A percentile compares a stretch with the other conserved stretches of the same genome.
Conservation (phyloP, 37 sponge, comb jelly and placozoan genomes). For the Petrosia ficiformis region DNA sequence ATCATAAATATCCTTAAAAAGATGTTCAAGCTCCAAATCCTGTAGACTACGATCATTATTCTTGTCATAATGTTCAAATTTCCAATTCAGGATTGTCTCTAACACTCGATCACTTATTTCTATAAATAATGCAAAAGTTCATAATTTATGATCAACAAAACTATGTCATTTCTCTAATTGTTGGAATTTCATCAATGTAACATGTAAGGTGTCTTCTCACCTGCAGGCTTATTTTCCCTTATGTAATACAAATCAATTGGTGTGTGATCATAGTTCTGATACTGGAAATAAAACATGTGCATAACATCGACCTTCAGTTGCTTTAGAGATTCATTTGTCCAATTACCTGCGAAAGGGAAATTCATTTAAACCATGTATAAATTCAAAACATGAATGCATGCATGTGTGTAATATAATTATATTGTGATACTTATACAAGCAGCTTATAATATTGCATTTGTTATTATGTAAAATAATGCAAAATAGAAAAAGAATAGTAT, state of each 20-base stretch:
- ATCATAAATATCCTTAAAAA: neutral
- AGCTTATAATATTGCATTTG: too few species aligned
- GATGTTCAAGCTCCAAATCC: neutral
- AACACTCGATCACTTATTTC: too few species aligned
- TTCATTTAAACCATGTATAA: too few species aligned
- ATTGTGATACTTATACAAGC: too few species aligned
- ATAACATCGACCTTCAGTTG: neutral
- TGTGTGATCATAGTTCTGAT: neutral
- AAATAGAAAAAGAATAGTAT: neutral
- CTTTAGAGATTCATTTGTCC: neutral
- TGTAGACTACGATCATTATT: neutral
- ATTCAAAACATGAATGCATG: too few species aligned
- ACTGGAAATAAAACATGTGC: neutral
- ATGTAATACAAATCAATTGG: neutral
- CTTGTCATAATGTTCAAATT: neutral
- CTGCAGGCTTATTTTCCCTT: neutral
- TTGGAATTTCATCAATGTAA: neutral
- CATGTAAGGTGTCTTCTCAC: neutral
- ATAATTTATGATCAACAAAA: too few species aligned
- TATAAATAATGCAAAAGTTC: too few species aligned
- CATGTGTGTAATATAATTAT: too few species aligned
- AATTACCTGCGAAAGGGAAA: too few species aligned
- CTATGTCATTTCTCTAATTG: neutral
- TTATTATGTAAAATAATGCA: too few species aligned
- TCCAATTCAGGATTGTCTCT: too few species aligned